Percentiles rank a stretch among this genome's conserved stretches.
These are phyloP conservation scores for Theonella swinhoei DNA, from an alignment of 37 sponge, comb jelly and placozoan species.

Conservation along the genomic window DNA sequence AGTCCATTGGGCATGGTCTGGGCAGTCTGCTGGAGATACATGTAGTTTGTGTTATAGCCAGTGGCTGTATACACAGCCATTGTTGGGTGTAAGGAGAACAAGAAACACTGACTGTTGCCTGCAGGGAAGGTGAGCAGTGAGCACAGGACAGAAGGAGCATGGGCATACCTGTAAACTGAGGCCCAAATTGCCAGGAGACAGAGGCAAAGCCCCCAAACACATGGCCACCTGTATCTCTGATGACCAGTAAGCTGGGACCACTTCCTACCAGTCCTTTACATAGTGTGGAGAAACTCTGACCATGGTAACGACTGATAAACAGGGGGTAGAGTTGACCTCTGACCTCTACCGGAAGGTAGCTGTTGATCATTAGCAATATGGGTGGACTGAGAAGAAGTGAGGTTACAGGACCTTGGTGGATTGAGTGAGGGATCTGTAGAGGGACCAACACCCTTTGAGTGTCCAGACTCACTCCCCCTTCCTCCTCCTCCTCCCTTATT, in stretches of 20 bases:
- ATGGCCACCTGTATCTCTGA: slow-evolving; percentile 75
- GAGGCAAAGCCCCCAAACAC: slow-evolving; percentile 91
- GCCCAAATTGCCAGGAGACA: slow-evolving; percentile 66
- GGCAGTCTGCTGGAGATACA: slow-evolving; percentile 87
- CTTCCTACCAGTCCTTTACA: slow-evolving; percentile 57
- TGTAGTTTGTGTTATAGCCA: slow-evolving; percentile 87
- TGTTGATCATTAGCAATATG: slow-evolving; percentile 42
- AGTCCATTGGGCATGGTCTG: slow-evolving; percentile 96
- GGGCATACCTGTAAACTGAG: slow-evolving; percentile 75
- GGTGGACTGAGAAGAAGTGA: slow-evolving; percentile 50
- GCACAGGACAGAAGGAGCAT: background rate
- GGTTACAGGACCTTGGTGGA: background rate
- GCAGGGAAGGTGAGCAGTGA: background rate
- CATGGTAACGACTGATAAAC: slow-evolving; percentile 83
- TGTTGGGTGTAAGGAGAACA: slow-evolving; percentile 74
- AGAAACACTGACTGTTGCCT: slow-evolving; percentile 81
- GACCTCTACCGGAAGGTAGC: slow-evolving; percentile 33
- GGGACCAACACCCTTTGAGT: slow-evolving; percentile 40
- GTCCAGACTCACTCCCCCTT: background rate
- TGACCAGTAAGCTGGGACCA: slow-evolving; percentile 83
- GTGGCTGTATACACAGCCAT: slow-evolving; percentile 79
- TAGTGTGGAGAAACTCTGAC: slow-evolving; percentile 89
- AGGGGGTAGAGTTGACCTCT: slow-evolving; percentile 74
- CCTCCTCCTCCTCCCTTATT: background rate
- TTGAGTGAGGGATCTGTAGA: slow-evolving; percentile 26